Conservation (phyloP, 23 tunicate species). For the Ascidia mentula region DNA sequence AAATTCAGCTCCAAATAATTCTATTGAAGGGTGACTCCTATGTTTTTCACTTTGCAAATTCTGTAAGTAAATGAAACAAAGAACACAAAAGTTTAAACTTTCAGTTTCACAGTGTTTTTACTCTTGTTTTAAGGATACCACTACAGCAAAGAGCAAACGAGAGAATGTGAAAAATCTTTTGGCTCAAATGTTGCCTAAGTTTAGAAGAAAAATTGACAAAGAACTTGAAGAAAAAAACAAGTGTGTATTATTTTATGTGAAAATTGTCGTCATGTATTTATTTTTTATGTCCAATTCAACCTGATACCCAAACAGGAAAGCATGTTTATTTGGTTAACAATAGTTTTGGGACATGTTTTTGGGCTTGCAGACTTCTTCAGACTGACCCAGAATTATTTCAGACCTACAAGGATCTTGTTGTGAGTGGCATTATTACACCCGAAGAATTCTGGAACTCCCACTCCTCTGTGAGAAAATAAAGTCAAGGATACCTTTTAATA, state of each 20-base stretch:
- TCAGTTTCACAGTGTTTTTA: neutral
- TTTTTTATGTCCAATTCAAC: no score
- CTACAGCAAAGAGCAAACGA: slow-evolving; percentile 60
- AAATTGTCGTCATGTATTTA: no score
- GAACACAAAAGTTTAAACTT: no score
- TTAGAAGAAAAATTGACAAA: slow-evolving; percentile 78
- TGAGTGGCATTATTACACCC: slow-evolving; percentile 56
- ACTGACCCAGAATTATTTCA: slow-evolving; percentile 77
- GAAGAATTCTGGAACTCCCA: slow-evolving; percentile 94
- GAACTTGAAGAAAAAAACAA: slow-evolving; percentile 91
- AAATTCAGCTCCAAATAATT: slow-evolving; percentile 85
- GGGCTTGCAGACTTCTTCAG: slow-evolving; percentile 50
- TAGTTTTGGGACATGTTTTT: neutral
- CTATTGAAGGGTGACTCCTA: slow-evolving; percentile 60
- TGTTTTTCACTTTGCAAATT: slow-evolving; percentile 85
- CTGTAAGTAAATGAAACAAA: slow-evolving; percentile 25
- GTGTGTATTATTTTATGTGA: slow-evolving; percentile 20
- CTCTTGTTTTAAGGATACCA: slow-evolving; percentile 3
- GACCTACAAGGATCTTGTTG: slow-evolving; percentile 87
- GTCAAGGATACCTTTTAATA: neutral
- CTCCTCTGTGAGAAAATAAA: slow-evolving; percentile 40
- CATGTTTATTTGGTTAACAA: neutral
- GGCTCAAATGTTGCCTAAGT: slow-evolving; percentile 76
- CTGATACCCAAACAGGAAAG: no score
- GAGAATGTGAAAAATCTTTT: slow-evolving; percentile 65